These are phyloP conservation scores for Scaptomyza pallida DNA, from an alignment of 1,140 invertebrate species.

Conservation along the genomic window DNA sequence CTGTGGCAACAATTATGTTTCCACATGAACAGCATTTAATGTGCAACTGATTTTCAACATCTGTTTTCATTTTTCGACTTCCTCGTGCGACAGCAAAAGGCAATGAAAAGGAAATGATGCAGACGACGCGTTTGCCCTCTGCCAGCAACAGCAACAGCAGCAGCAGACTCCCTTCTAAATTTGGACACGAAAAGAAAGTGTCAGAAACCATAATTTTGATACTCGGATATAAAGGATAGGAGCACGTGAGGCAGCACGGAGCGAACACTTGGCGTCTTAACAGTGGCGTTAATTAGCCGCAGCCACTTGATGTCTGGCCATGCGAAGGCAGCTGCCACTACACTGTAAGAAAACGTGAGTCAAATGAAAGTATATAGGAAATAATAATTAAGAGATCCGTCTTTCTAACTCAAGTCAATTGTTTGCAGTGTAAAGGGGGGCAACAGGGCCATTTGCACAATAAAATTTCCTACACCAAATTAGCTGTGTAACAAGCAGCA, in stretches of 20 bases:
- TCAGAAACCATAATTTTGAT: conserved; percentile 66
- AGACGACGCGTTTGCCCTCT: conserved; percentile 47
- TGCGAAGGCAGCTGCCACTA: conserved; percentile 30
- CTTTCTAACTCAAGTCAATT: no score
- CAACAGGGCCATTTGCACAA: background rate
- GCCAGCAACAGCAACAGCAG: background rate
- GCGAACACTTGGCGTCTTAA: conserved; percentile 41
- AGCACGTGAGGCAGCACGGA: conserved; percentile 45
- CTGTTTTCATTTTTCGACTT: conserved; percentile 79
- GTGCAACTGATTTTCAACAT: conserved; percentile 83
- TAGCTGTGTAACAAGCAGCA: conserved; percentile 53
- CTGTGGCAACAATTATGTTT: conserved; percentile 82
- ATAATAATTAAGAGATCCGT: no score
- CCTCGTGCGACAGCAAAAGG: conserved; percentile 45
- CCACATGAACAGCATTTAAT: conserved; percentile 81
- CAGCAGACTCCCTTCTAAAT: conserved; percentile 53
- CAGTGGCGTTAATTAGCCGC: conserved; percentile 78
- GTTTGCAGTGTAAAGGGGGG: background rate
- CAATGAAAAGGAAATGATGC: conserved; percentile 72
- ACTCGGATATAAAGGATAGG: conserved; percentile 12
- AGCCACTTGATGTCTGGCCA: conserved; percentile 68
- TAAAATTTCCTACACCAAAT: conserved; percentile 51
- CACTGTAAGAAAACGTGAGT: background rate
- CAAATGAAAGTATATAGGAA: no score
- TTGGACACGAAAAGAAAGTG: conserved; percentile 70